These are phyloP conservation scores for Ectobius pallidus DNA, from an alignment of 2,888 invertebrate genomes.

Conservation along the genomic window DNA sequence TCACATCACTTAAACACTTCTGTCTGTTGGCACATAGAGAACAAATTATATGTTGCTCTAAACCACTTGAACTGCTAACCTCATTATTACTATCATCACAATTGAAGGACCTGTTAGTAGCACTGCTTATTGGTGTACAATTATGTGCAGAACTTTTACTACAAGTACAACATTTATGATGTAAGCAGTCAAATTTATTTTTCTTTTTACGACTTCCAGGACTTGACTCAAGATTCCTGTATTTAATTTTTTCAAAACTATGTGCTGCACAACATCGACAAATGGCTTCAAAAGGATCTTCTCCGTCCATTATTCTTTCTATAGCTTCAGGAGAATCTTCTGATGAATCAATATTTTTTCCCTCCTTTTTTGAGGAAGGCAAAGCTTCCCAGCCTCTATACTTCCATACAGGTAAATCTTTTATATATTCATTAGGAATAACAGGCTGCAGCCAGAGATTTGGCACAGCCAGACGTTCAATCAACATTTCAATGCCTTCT, in stretches of 20 bases:
- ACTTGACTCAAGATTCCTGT: slow-evolving; percentile 1
- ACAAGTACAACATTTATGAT: background rate
- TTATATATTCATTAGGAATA: slow-evolving; percentile 56
- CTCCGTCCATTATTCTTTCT: slow-evolving; percentile 43
- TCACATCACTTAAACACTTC: background rate
- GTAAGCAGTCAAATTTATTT: background rate
- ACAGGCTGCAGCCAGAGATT: slow-evolving; percentile 56
- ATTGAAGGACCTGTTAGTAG: background rate
- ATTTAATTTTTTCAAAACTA: slow-evolving; percentile 14
- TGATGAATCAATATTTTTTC: background rate
- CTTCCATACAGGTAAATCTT: slow-evolving; percentile 57
- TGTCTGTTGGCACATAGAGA: slow-evolving; percentile 2
- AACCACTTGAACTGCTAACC: no score
- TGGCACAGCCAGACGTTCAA: slow-evolving; percentile 55
- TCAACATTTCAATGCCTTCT: slow-evolving; percentile 52
- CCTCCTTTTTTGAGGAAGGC: background rate
- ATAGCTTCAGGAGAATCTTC: slow-evolving; percentile 37
- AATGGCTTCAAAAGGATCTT: slow-evolving; percentile 30
- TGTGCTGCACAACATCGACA: background rate
- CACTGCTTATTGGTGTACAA: background rate
- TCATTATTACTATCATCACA: background rate
- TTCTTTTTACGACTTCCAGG: slow-evolving; percentile 5
- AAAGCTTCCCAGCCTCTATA: slow-evolving; percentile 47
- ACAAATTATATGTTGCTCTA: background rate
- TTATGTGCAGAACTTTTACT: background rate